Conservation (phyloP, 2,113 vertebrate genomes). For the Grammomys surdaster region DNA sequence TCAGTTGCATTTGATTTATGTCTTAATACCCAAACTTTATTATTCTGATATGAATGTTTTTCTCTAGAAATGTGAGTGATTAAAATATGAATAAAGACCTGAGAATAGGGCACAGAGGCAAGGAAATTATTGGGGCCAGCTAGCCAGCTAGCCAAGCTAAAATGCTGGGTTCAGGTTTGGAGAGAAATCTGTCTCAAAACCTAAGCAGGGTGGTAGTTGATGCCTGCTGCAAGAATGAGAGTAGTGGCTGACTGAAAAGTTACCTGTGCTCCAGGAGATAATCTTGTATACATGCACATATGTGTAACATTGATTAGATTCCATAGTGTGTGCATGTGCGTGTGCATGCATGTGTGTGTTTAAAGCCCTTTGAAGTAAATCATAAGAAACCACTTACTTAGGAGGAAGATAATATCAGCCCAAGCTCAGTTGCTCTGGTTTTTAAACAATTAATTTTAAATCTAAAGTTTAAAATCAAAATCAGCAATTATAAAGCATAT, state of each 20-base stretch:
- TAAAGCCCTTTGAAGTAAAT: not conserved
- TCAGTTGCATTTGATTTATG: not conserved
- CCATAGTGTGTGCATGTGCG: not conserved
- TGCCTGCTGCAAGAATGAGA: not conserved
- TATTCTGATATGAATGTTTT: not conserved
- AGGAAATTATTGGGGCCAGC: not conserved
- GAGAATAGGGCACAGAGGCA: not conserved
- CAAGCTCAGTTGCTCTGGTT: not conserved
- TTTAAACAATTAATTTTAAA: slow-evolving; percentile 26
- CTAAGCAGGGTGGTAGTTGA: not conserved
- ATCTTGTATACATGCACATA: not conserved
- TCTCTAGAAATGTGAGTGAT: not conserved
- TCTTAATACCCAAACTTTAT: not conserved
- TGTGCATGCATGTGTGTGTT: not conserved
- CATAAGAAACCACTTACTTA: not conserved
- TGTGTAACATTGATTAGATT: not conserved
- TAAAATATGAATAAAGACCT: not conserved
- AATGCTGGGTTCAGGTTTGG: not conserved
- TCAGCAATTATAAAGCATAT: not conserved
- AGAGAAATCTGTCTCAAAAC: not conserved
- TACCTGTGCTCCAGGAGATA: not conserved
- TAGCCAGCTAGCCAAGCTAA: not conserved
- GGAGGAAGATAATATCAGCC: not conserved
- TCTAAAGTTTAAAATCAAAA: slow-evolving; percentile 6
- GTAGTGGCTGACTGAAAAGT: too few relatives aligned